Conservation (phyloP, 2,888 invertebrate genomes). For the Branchipolynoe longqiensis region DNA sequence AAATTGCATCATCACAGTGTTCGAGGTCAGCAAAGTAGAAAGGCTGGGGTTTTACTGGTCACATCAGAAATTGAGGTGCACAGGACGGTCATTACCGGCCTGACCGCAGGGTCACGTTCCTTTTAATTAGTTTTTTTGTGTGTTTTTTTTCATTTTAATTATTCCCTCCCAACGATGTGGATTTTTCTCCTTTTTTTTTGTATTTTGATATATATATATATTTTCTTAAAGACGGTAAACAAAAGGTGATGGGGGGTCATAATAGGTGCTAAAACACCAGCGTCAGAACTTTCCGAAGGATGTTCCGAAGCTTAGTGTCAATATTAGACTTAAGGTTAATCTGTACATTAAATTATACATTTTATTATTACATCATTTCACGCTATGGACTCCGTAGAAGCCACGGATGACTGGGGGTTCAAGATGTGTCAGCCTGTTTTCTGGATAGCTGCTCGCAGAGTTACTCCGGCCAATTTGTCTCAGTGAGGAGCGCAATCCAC, state of each 20-base stretch:
- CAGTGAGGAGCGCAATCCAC: no score
- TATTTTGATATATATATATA: background rate
- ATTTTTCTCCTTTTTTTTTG: no score
- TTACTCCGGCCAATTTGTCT: no score
- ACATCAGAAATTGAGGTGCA: constrained; percentile 9
- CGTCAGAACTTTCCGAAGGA: background rate
- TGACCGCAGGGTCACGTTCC: no score
- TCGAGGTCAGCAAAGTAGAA: background rate
- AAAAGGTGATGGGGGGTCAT: no score
- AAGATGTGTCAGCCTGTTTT: background rate
- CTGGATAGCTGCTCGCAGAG: background rate
- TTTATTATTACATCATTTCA: constrained; percentile 13
- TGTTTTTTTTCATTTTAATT: background rate
- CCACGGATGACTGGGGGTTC: background rate
- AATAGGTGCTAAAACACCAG: constrained; percentile 6
- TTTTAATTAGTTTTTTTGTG: no score
- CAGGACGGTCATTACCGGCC: background rate
- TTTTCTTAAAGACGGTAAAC: no score
- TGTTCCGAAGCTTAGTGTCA: background rate
- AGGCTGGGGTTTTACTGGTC: background rate
- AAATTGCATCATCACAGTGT: no score
- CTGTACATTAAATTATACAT: constrained; percentile 27
- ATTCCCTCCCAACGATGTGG: background rate
- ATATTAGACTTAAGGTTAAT: constrained; percentile 5
- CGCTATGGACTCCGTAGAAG: background rate